These are phyloP conservation scores for Ascidia mentula DNA, from an alignment of 23 tunicate species.

Conservation along the genomic window DNA sequence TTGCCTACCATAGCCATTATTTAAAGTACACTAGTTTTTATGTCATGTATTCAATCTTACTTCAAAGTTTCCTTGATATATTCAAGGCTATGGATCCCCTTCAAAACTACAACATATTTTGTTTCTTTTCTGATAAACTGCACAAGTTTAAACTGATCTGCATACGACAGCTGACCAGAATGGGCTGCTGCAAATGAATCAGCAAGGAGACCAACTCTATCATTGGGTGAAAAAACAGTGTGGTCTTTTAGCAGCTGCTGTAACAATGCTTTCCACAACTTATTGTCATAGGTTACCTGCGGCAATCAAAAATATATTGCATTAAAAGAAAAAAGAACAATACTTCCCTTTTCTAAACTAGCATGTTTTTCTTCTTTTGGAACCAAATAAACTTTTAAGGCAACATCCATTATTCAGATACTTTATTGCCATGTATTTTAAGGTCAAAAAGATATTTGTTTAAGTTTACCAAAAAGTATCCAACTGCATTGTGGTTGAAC, in stretches of 20 bases:
- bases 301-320: too few species aligned
- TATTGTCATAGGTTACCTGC: constrained; percentile 59
- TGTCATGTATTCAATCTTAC: too few species aligned
- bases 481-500: constrained; percentile 60
- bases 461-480: constrained; percentile 65
- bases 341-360: too few species aligned
- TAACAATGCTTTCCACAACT: constrained; percentile 30
- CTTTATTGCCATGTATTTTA: too few species aligned
- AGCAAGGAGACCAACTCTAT: constrained; percentile 45
- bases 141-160: constrained; percentile 32
- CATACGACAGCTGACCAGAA: constrained; percentile 37
- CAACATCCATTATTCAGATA: too few species aligned
- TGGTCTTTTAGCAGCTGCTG: constrained; percentile 39
- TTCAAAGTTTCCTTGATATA: constrained; percentile 25
- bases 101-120: constrained; percentile 25
- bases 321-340: too few species aligned
- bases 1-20: too few species aligned
- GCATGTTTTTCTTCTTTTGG: not conserved
- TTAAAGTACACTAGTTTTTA: too few species aligned
- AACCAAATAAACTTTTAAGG: not conserved
- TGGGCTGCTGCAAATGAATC: constrained; percentile 54
- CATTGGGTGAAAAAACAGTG: constrained; percentile 26
- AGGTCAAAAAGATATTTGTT: too few species aligned
- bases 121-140: constrained; percentile 51
- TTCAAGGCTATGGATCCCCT: constrained; percentile 12